Percentiles rank a stretch among this genome's conserved stretches.
Evolutionary conservation across 2,113 vertebrate genomes (phyloP).

Genomic region (Pedionomus torquatus): DNA sequence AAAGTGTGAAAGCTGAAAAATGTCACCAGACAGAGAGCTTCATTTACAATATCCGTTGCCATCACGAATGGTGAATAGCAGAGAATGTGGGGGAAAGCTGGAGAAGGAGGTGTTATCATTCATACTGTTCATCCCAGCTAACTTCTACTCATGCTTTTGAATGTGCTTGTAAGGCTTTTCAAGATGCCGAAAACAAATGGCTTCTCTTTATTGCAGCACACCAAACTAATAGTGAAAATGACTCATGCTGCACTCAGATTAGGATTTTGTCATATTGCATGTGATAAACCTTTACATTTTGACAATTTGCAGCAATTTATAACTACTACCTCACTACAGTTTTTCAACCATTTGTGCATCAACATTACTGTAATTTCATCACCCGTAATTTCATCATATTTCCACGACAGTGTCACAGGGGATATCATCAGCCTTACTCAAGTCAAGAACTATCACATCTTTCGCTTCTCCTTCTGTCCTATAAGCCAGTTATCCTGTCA

Average conservation of each 20-base stretch:
- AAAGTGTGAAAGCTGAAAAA: background rate
- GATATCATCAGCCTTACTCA: background rate
- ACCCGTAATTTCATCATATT: background rate
- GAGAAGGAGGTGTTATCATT: background rate
- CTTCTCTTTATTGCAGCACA: background rate
- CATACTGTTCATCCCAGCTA: background rate
- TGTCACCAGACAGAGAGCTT: background rate
- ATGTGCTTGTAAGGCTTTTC: background rate
- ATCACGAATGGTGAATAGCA: background rate
- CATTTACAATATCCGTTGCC: background rate
- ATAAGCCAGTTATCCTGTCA: background rate
- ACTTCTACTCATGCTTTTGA: background rate
- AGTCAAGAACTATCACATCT: background rate
- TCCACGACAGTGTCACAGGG: background rate
- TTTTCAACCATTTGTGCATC: background rate
- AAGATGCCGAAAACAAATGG: background rate
- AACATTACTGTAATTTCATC: background rate
- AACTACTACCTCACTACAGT: background rate
- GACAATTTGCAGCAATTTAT: background rate
- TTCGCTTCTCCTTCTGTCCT: background rate
- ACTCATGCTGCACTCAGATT: background rate
- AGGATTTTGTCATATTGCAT: background rate
- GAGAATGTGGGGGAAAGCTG: background rate
- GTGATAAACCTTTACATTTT: background rate
- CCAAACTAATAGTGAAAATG: background rate